A percentile compares a stretch with the other conserved stretches of the same genome.
Evolutionary conservation across 1,140 invertebrate genomes (phyloP).

Genomic region (Oncopodura yosiiana): DNA sequence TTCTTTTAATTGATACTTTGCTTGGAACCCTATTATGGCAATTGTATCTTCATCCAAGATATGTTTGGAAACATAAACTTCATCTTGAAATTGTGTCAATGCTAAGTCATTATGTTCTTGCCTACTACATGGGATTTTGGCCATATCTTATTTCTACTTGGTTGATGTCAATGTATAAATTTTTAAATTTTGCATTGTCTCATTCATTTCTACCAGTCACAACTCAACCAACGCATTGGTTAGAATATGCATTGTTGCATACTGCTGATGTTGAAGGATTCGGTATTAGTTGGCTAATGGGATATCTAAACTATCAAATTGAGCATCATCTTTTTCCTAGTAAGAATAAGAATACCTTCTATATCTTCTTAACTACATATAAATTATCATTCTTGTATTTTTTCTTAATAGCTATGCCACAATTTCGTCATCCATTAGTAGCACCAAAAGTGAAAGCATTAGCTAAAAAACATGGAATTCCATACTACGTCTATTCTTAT

Average conservation of each 20-base stretch:
- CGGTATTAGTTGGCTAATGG: slow-evolving; percentile 17
- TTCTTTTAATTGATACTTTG: slow-evolving; percentile 17
- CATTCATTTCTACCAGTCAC: slow-evolving; percentile 10
- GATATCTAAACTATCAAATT: slow-evolving; percentile 16
- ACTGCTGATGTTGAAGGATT: slow-evolving; percentile 7
- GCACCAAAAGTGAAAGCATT: slow-evolving; percentile 1
- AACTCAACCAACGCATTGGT: slow-evolving; percentile 11
- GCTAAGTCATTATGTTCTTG: not conserved
- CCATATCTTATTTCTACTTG: not conserved
- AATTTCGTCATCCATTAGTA: slow-evolving; percentile 15
- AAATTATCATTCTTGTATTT: too few species aligned
- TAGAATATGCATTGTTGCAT: slow-evolving; percentile 13
- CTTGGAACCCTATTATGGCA: slow-evolving; percentile 17
- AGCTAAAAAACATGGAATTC: slow-evolving; percentile 22
- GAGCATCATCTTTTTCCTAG: slow-evolving; percentile 20
- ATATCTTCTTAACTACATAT: too few species aligned
- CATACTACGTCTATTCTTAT: slow-evolving; percentile 11
- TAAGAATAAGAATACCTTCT: too few species aligned
- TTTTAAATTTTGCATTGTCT: slow-evolving; percentile 8
- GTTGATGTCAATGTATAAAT: not conserved
- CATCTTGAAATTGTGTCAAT: slow-evolving; percentile 1
- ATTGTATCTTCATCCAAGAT: slow-evolving; percentile 18
- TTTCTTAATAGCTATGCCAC: slow-evolving; percentile 21
- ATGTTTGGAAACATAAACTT: slow-evolving; percentile 5
- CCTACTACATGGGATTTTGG: slow-evolving; percentile 7